phyloP scores from a whole-genome alignment of 2,888 invertebrate species.

The Lymantria dispar region DNA sequence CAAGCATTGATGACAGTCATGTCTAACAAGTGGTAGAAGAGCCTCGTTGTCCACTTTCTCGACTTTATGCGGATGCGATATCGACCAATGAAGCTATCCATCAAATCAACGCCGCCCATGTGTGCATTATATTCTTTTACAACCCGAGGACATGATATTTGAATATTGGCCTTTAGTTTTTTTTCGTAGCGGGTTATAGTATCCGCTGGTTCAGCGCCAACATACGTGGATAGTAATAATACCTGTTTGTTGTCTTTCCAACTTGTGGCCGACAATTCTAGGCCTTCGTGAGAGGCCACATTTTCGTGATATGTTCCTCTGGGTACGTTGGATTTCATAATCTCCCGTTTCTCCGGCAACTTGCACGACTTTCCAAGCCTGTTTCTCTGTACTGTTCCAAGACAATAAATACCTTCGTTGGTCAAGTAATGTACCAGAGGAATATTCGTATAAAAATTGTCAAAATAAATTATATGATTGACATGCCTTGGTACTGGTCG shows the following conservation, averaged over 20 bases:
- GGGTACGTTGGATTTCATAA: constrained; percentile 23
- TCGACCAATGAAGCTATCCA: too few species aligned
- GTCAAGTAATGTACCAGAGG: constrained; percentile 38
- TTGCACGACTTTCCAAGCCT: constrained; percentile 32
- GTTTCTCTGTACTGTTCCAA: constrained; percentile 43
- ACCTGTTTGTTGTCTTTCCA: constrained; percentile 45
- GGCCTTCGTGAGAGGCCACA: constrained; percentile 25
- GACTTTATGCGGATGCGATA: too few species aligned
- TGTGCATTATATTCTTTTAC: constrained; percentile 33
- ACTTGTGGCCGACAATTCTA: constrained; percentile 5
- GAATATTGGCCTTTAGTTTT: constrained; percentile 23
- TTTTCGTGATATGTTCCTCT: constrained; percentile 36
- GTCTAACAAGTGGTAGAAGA: constrained; percentile 12
- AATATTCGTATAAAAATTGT: constrained; percentile 42
- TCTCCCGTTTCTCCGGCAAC: constrained; percentile 10
- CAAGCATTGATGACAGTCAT: constrained; percentile 16
- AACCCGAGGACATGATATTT: constrained; percentile 38
- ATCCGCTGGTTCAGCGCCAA: constrained; percentile 38
- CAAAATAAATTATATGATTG: constrained; percentile 31
- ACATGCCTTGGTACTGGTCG: constrained; percentile 12
- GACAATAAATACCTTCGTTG: constrained; percentile 41
- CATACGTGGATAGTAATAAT: constrained; percentile 40
- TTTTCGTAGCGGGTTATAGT: constrained; percentile 29
- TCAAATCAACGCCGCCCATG: too few species aligned
- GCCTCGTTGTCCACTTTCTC: too few species aligned